Evolutionary conservation across 2,888 invertebrate genomes (phyloP).

Genomic region (Ormyrus labotus): DNA sequence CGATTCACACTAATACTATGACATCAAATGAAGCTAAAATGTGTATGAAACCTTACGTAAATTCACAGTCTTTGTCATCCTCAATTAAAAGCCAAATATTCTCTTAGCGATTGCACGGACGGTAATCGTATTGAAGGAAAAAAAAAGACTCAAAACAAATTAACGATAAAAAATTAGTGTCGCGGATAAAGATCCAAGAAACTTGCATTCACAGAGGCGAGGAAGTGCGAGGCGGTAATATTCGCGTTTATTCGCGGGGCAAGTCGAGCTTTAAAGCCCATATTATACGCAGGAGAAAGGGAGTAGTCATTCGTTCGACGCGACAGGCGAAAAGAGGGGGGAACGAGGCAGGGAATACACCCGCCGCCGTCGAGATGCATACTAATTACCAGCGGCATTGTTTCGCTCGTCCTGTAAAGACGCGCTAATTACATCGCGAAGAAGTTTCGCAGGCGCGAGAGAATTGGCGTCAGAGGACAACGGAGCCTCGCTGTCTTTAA

Average conservation of each 20-base stretch:
- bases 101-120: too few species aligned
- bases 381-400: constrained; percentile 72
- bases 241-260: neutral
- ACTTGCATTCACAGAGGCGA: neutral
- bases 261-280: constrained; percentile 2
- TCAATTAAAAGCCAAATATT: too few species aligned
- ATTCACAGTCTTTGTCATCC: too few species aligned
- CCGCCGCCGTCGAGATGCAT: constrained; percentile 60
- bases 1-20: too few species aligned
- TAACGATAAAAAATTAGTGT: too few species aligned
- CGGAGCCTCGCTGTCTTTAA: constrained; percentile 50
- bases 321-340: constrained; percentile 26
- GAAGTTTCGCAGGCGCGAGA: constrained; percentile 59
- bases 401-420: constrained; percentile 68
- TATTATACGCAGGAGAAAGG: neutral
- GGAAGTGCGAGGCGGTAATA: constrained; percentile 14
- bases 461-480: constrained; percentile 36
- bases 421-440: constrained; percentile 74
- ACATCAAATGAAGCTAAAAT: too few species aligned
- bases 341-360: constrained; percentile 33
- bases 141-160: too few species aligned
- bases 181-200: neutral
- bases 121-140: too few species aligned
- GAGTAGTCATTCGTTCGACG: constrained; percentile 47
- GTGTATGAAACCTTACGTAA: too few species aligned